These are phyloP conservation scores for Prolemur simus DNA, from an alignment of 2,113 vertebrate genomes.

Conservation along the genomic window DNA sequence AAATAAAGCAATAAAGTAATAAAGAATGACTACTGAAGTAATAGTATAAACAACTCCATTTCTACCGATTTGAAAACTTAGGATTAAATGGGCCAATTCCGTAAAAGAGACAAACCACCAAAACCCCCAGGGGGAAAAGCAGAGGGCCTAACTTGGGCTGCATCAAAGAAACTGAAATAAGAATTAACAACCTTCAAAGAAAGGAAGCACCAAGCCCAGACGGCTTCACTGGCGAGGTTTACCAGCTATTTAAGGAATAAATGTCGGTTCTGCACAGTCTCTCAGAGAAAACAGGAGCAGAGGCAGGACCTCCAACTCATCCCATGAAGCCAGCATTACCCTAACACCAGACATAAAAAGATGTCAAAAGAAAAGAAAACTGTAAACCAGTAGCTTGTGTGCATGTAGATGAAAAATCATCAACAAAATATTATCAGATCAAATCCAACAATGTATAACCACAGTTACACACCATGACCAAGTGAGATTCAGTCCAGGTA, in stretches of 20 bases:
- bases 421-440: background rate
- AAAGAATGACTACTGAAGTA: background rate
- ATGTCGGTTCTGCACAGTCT: rapidly evolving
- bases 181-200: background rate
- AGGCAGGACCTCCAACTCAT: background rate
- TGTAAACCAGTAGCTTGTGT: background rate
- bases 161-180: background rate
- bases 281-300: rapidly evolving
- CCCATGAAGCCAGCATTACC: rapidly evolving
- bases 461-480: background rate
- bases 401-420: too few relatives aligned
- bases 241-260: rapidly evolving
- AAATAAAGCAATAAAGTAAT: too few relatives aligned
- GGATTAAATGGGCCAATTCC: background rate
- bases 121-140: background rate
- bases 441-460: too few relatives aligned
- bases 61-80: background rate
- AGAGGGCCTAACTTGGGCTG: rapidly evolving
- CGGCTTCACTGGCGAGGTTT: background rate
- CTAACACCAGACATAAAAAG: background rate
- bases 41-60: rapidly evolving
- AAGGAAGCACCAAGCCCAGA: background rate
- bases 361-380: background rate
- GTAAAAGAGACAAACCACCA: background rate
- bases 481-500: too few relatives aligned